Evolutionary conservation across 2,113 vertebrate genomes (phyloP).

Genomic region (Microtus richardsoni): DNA sequence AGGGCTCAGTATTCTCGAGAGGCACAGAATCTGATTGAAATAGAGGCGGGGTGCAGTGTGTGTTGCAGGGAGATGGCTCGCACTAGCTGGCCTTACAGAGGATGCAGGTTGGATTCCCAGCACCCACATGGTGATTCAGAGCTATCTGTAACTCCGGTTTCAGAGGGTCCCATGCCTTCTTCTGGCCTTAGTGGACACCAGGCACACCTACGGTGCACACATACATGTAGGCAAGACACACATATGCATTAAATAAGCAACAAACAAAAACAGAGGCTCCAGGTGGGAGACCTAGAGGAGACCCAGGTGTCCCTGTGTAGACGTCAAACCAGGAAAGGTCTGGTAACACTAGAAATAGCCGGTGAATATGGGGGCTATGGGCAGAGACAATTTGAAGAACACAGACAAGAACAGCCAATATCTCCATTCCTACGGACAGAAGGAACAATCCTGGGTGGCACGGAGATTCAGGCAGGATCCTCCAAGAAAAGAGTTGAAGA

Average conservation of each 20-base stretch:
- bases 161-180: not conserved
- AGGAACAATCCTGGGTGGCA: not conserved
- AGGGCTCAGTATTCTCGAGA: not conserved
- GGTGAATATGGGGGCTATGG: accelerated
- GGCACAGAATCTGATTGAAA: not conserved
- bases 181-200: not conserved
- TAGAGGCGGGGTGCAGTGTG: not conserved
- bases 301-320: not conserved
- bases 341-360: not conserved
- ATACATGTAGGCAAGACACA: not conserved
- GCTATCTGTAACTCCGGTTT: not conserved
- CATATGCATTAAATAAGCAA: not conserved
- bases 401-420: not conserved
- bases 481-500: not conserved
- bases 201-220: not conserved
- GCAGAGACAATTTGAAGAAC: not conserved
- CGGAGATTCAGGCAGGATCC: not conserved
- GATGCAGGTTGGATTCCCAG: not conserved
- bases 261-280: not conserved
- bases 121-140: not conserved
- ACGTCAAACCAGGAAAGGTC: not conserved
- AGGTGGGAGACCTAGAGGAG: not conserved
- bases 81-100: not conserved
- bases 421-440: not conserved
- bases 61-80: not conserved